These are phyloP conservation scores for Perithous albicinctus DNA, from an alignment of 2,888 invertebrate species.

Conservation along the genomic window DNA sequence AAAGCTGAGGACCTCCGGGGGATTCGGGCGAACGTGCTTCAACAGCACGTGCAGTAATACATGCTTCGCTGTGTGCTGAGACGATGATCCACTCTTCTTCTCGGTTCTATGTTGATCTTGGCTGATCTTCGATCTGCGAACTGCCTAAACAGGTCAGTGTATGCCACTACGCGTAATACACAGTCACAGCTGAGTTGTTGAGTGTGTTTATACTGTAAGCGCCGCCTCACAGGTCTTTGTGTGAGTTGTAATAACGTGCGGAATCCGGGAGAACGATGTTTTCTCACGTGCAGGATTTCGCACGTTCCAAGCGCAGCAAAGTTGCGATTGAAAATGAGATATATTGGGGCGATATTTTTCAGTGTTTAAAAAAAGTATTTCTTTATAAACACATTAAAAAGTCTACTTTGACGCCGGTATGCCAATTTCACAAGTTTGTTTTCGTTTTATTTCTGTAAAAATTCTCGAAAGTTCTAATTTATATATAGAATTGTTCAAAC, in stretches of 20 bases:
- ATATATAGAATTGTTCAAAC: too few species aligned
- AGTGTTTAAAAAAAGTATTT: neutral
- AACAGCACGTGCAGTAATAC: neutral
- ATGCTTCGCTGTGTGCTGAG: neutral
- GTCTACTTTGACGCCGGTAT: neutral
- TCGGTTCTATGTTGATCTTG: neutral
- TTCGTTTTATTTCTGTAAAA: too few species aligned
- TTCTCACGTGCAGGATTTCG: slow-evolving; percentile 34
- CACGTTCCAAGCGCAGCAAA: neutral
- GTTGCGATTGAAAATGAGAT: neutral
- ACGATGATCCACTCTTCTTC: neutral
- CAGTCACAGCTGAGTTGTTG: neutral
- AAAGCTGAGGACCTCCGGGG: neutral
- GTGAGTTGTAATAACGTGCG: neutral
- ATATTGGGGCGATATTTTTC: neutral
- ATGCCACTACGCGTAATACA: neutral
- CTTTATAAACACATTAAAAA: neutral
- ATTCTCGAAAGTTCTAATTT: too few species aligned
- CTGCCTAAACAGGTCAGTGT: slow-evolving; percentile 3
- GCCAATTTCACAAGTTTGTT: neutral
- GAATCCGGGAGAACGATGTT: slow-evolving; percentile 25
- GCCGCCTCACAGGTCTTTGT: neutral
- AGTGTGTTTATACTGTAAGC: slow-evolving; percentile 17
- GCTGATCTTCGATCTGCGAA: slow-evolving; percentile 11
- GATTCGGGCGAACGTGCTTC: neutral